Evolutionary conservation across 2,797 vertebrate species (phyloP).

Genomic region (Cyprinodon diabolis): DNA sequence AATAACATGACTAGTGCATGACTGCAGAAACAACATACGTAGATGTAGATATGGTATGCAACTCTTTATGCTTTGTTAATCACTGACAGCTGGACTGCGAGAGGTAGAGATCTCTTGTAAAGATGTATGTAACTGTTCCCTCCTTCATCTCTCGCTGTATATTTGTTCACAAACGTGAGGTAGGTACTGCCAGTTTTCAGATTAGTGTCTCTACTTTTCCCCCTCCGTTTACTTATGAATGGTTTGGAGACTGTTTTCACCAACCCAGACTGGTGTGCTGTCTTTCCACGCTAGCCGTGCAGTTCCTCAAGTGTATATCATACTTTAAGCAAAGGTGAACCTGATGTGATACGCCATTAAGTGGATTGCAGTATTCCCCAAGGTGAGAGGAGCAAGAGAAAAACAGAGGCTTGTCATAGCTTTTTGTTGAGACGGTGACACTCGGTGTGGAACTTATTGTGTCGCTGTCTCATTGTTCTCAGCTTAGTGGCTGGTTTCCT

Average conservation of each 20-base stretch:
- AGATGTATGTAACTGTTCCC: conserved; percentile 65
- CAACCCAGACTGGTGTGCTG: conserved; percentile 16
- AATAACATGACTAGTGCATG: conserved; percentile 8
- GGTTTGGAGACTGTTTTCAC: conserved; percentile 34
- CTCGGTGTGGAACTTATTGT: conserved; percentile 16
- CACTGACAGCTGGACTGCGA: conserved; percentile 29
- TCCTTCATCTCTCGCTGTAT: conserved; percentile 38
- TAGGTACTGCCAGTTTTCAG: conserved; percentile 70
- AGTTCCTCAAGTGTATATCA: conserved; percentile 20
- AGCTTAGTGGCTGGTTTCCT: conserved; percentile 69
- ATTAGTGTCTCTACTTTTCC: conserved; percentile 39
- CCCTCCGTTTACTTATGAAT: conserved; percentile 17
- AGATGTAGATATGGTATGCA: conserved; percentile 55
- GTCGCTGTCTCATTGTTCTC: conserved; percentile 69
- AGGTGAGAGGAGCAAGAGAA: conserved; percentile 41
- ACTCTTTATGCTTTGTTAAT: conserved; percentile 33
- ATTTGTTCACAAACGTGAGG: conserved; percentile 72
- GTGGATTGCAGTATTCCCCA: conserved; percentile 39
- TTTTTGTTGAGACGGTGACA: conserved; percentile 19
- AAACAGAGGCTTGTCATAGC: conserved; percentile 21
- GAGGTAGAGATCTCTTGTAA: conserved; percentile 49
- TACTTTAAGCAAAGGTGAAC: conserved; percentile 41
- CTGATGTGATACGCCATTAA: conserved; percentile 53
- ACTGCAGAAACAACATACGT: conserved; percentile 29
- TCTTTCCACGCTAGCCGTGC: conserved; percentile 10